Conservation (phyloP, 2,113 vertebrate genomes). For the Poeciliopsis occidentalis region DNA sequence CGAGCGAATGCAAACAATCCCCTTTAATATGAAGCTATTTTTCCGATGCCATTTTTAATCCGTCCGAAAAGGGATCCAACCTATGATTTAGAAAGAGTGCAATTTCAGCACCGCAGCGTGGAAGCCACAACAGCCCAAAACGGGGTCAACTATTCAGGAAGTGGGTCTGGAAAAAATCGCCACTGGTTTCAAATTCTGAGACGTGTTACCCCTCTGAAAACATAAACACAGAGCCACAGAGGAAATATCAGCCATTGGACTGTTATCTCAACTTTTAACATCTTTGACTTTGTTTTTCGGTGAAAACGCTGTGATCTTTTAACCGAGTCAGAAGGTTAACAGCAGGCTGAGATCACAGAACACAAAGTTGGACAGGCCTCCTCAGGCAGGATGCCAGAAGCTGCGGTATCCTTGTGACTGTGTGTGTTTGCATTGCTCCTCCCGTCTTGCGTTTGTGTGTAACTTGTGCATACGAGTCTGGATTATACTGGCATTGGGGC, state of each 20-base stretch:
- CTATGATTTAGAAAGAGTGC: conserved; percentile 62
- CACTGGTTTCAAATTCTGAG: conserved; percentile 40
- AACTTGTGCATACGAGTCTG: conserved; percentile 48
- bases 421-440: conserved; percentile 9
- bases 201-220: conserved; percentile 33
- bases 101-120: conserved; percentile 48
- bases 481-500: conserved; percentile 51
- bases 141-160: conserved; percentile 66
- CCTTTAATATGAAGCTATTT: conserved; percentile 56
- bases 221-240: conserved; percentile 1
- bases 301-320: conserved; percentile 61
- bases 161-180: conserved; percentile 58
- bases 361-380: conserved; percentile 56
- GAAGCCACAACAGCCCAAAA: conserved; percentile 59
- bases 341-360: conserved; percentile 62
- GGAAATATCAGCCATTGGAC: conserved; percentile 14
- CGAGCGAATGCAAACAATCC: conserved; percentile 58
- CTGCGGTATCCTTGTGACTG: conserved; percentile 24
- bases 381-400: conserved; percentile 51
- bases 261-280: conserved; percentile 32
- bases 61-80: conserved; percentile 41
- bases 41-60: conserved; percentile 57
- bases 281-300: conserved; percentile 25
- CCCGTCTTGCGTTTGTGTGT: conserved; percentile 51
- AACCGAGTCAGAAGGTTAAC: conserved; percentile 62